Base-by-base conservation (phyloP, 2,888 invertebrate species). In the Drosophila testacea region DNA sequence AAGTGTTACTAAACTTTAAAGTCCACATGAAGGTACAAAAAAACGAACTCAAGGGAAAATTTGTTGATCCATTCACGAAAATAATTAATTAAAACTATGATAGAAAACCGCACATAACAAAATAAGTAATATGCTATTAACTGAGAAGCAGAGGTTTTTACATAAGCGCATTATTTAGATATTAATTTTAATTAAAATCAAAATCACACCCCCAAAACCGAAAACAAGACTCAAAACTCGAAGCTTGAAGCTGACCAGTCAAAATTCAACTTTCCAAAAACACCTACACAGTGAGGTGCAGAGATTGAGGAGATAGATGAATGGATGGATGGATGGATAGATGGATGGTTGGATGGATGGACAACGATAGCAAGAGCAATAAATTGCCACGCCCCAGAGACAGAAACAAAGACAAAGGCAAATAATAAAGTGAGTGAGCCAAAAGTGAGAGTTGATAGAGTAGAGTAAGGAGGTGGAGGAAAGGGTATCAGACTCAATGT, bases 331-430 rank as follows among this genome's bases (percentile, higher is more conserved):
- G 38, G 11, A 16, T 68, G 42, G 54, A 38, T 30, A 32, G 57
- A 32, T 65, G 65, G 46, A 39, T 66, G 55, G 61, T 36, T 60
- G 52, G 67, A 39, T 66, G 55, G 61, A 41, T 60, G 52, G 67
- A 48, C 32, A 63, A 13, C 27, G 42, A 57, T 36, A 52, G 54
- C 48, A 44, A 44, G n/a, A 32, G 77, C 57, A 54, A 76, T 76
- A 77, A 77, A 67, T 77, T 59, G 79, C 77, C 77, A 77, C 77
- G 79, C 77, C 77, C 66, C 75, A 65, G 44, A 64, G 34, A 55
- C 73, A 57, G 57, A 57, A 48, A 73, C 63, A 73, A 68, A 22
- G 22, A 22, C 22, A 22, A 22, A 22, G 59, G 47, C 61, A 63
- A 54, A 56, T 67, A 72, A 72, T 51, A 73, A 61, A 54, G 52